These are phyloP conservation scores for Rhinichthys osculus DNA, from an alignment of 2,797 vertebrate species.

Conservation along the genomic window DNA sequence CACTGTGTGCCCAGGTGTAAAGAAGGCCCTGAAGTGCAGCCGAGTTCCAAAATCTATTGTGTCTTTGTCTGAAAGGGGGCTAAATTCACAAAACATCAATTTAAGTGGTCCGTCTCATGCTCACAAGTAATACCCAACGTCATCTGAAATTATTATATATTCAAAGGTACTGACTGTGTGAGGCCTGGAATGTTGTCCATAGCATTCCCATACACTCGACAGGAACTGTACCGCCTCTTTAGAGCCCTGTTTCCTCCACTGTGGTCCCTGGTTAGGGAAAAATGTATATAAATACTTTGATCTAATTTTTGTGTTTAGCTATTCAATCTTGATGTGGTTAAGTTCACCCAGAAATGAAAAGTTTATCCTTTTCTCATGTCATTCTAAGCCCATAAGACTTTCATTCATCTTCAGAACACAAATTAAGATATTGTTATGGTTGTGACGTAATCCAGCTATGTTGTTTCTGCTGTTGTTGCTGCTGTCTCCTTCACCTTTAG, in stretches of 20 bases:
- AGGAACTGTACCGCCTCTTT: conserved; percentile 82
- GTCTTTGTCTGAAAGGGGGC: conserved; percentile 89
- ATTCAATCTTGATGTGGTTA: neutral
- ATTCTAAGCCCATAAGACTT: neutral
- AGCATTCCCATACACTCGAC: conserved; percentile 90
- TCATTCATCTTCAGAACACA: neutral
- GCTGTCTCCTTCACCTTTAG: too few species aligned
- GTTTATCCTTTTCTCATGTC: neutral
- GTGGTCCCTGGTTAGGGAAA: conserved; percentile 84
- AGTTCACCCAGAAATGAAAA: neutral
- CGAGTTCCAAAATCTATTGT: conserved; percentile 81
- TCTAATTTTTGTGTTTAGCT: neutral
- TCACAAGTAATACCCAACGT: neutral
- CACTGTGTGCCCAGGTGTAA: conserved; percentile 94
- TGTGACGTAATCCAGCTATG: too few species aligned
- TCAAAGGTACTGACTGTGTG: conserved; percentile 85
- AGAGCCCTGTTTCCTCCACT: conserved; percentile 91
- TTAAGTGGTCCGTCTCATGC: neutral
- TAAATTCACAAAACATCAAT: conserved; percentile 61
- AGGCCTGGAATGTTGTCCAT: conserved; percentile 93
- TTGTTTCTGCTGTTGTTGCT: too few species aligned
- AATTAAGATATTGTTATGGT: neutral
- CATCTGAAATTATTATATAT: neutral
- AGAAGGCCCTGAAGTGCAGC: conserved; percentile 88
- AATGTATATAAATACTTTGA: neutral